Conservation (phyloP, 2,888 invertebrate genomes). For the Stictocephala bisonia region DNA sequence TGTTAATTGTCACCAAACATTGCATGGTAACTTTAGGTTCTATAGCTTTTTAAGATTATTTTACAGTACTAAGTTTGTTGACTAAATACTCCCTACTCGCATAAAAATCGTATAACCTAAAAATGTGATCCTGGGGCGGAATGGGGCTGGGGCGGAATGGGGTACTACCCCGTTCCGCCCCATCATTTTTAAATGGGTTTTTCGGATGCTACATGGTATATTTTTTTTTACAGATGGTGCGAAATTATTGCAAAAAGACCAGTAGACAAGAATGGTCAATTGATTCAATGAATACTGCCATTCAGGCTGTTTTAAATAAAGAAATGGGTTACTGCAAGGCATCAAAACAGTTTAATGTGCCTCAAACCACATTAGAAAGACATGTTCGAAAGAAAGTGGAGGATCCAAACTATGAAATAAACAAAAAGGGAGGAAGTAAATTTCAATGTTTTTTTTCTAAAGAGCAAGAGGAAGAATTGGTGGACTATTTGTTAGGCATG, state of each 20-base stretch:
- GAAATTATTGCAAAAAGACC: conserved; percentile 28
- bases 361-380: conserved; percentile 51
- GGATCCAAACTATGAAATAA: conserved; percentile 13
- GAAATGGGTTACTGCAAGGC: conserved; percentile 54
- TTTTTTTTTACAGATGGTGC: conserved; percentile 33
- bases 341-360: conserved; percentile 52
- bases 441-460: conserved; percentile 52
- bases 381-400: conserved; percentile 47
- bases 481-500: no score
- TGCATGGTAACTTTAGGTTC: no score
- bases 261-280: conserved; percentile 26
- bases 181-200: conserved; percentile 4
- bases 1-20: no score
- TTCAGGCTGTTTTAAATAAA: conserved; percentile 34
- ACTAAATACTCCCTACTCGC: no score
- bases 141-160: no score
- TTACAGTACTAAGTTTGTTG: no score
- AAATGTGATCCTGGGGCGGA: no score
- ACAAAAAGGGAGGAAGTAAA: conserved; percentile 50
- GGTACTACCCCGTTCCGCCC: conserved; percentile 21
- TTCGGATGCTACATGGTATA: background rate
- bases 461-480: conserved; percentile 55
- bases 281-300: conserved; percentile 14
- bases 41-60: no score
- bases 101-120: no score